Evolutionary conservation across 2,113 vertebrate genomes (phyloP), one percentile per base, ranked within the genome.

Genomic region (Boulengeromyrus knoepffleri): DNA sequence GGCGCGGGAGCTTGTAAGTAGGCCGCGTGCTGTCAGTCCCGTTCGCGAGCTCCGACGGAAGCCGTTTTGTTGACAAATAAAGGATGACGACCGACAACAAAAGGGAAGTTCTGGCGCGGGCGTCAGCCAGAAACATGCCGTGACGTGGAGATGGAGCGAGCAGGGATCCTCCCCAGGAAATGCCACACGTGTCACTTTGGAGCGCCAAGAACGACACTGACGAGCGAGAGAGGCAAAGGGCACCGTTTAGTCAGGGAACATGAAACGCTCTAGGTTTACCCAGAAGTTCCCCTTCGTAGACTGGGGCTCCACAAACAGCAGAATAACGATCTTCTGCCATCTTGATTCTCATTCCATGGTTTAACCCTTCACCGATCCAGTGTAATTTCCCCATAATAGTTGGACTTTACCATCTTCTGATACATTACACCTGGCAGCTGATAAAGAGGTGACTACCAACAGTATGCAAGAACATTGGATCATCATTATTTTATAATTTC

Each of bases 1-100:
- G 92, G 91, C 90, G 91, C 62, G 45, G 70, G 53, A 31, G 88
- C 90, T 90, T 91, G 91, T 92, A 94, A 94, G 94, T 92, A 84
- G 91, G 89, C 91, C 91, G 15, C 86, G 53, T 50, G 66, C 85
- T 91, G 91, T 93, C 92, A 92, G 77, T 89, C 89, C 93, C 85
- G 31, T 83, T 70, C 19, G 5, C 27, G 13, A 56, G 86, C 70
- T 66, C 90, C 91, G 47, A 88, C 56, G 90, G 86, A 88, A 91
- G 77, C 58, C 45, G 86, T 47, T 66, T 50, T 74, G 89, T 70
- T 90, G n/a, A 53, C 85, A 87, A 50, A 87, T 39, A 56, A 88
- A 62, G 46, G 27, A 49, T 19, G 31, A 66, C 89, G 89, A 87
- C 52, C 12, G 74, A 31, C 88, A 89, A 89, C 91, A 88, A 93